Evolutionary conservation across 1,140 invertebrate species (phyloP), one percentile per base, ranked within the genome.

Genomic region (Lutraria rhynchaena): DNA sequence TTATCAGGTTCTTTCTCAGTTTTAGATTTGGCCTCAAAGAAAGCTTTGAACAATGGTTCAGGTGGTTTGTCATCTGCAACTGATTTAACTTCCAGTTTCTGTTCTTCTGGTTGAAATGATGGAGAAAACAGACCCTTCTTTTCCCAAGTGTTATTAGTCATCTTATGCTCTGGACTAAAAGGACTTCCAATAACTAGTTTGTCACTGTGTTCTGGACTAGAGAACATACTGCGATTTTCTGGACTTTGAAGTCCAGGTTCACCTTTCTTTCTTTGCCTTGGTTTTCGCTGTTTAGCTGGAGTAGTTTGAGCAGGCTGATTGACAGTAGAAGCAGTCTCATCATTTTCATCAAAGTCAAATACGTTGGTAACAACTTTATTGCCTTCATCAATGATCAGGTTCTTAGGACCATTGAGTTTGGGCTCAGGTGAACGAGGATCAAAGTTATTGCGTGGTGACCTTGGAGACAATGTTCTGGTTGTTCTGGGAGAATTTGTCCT

Each of bases 391-490:
- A 51, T 74, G 24, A 65, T 31, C 9, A 74, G 46, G 55, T 49
- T 63, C 60, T 81, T 81, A 15, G 58, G 46, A 55, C 67, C 69
- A 74, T 69, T 80, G 13, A 70, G 55, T 53, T 70, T 80, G 4
- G 76, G 63, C 41, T 80, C 76, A n/a, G 86, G 84, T 27, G 86
- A 85, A n/a, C 53, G 53, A 57, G 76, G 76, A 60, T 80, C 76
- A 60, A 82, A 81, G 31, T 70, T 81, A 63, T 74, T 83, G 46
- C 87, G 86, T 13, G 87, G 87, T 58, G 89, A 89, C 31, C 87
- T 81, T 41, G 87, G 87, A 22, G 87, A 87, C 55, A 57, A 24
- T 33, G 85, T 85, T 73, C 85, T 84, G 29, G 71, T 77, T 24
- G 81, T 61, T 53, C 86, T 83, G n/a, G 86, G 86, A 33, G 86